Evolutionary conservation across 2,113 vertebrate species (phyloP), one percentile per base, ranked within the genome.

Genomic region (Sphaerodactylus townsendi): DNA sequence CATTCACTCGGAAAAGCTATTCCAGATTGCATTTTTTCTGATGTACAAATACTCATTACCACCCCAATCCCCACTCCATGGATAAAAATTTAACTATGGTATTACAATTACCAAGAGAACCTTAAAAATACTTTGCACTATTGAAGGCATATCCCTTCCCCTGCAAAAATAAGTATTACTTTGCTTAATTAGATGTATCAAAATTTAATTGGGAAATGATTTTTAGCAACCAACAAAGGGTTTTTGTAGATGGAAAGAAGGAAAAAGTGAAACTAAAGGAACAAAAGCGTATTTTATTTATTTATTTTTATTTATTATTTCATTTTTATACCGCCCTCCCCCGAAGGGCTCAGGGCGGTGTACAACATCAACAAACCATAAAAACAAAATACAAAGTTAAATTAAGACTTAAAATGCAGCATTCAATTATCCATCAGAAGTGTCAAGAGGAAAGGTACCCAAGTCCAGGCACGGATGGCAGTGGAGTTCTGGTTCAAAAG

Each of bases 191-290:
- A 59, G 56, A 68, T 37, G 70, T 73, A 65, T 33, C 62, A 82
- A 90, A 28, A 37, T 71, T 41, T 0, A 3, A 84, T 59, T 86
- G 35, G n/a, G 90, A 89, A 87, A 77, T 10, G 83, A 44, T 84
- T 82, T 37, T 86, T 83, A 44, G 11, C 15, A 79, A 11, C 8
- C n/a, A 82, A 82, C 25, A 56, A 62, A 53, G 33, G 64, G 4
- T 7, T 64, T 53, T 53, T 86, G 72, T 78, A 39, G 15, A 35
- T 2, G 25, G 83, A 83, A 77, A 83, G 17, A 11, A 82, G 0
- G 21, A 15, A 83, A 64, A 86, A 59, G 10, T 48, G 72, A 88
- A 81, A 69, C 77, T n/a, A 82, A 50, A 37, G 41, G n/a, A 86
- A 76, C 6, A 76, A 53, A 7, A 37, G 9, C n/a, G n/a, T n/a